Evolutionary conservation across 2,113 vertebrate species (phyloP), one percentile per base, ranked within the genome.

Genomic region (Phaethornis superciliosus): DNA sequence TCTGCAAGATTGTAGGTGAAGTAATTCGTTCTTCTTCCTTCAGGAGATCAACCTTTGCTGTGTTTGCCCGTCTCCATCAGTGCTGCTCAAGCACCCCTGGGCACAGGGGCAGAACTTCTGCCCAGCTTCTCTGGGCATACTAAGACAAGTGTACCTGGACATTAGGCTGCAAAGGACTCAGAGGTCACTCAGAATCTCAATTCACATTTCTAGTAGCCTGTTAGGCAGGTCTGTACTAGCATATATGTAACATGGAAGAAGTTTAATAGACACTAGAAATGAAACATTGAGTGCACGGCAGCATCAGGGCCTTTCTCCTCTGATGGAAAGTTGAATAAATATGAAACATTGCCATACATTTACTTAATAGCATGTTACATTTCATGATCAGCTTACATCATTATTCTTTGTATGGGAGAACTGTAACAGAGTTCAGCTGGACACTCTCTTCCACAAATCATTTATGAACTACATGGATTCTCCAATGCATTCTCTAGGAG

Each of bases 61-160:
- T 35, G 19, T 33, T 87, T 37, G 37, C 24, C 63, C 18, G 75
- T 59, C 92, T 85, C 95, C 94, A 93, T 96, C 96, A 93, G 77
- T 94, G 93, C 92, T 95, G 82, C 95, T 96, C 90, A 59, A 82
- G n/a, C 55, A 21, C 19, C 18, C 17, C 27, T 37, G 12, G 27
- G 40, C 4, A 0, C 35, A 9, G 30, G 46, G 42, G 18, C 14
- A 0, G 0, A 24, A 11, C 65, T 32, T 21, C 27, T 4, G 0
- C 0, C 0, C 21, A 22, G 27, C 6, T 40, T 19, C 1, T n/a
- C 27, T 26, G 49, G 9, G 15, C 70, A 5, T 3, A 14, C 67
- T 19, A 14, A 54, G 17, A 5, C 5, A 64, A 76, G 18, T 4
- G 19, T 17, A 65, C n/a, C n/a, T 32, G 5, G 42, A 62, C 14